Base-by-base conservation (phyloP, 2,113 vertebrate species). In the Chroicocephalus ridibundus region DNA sequence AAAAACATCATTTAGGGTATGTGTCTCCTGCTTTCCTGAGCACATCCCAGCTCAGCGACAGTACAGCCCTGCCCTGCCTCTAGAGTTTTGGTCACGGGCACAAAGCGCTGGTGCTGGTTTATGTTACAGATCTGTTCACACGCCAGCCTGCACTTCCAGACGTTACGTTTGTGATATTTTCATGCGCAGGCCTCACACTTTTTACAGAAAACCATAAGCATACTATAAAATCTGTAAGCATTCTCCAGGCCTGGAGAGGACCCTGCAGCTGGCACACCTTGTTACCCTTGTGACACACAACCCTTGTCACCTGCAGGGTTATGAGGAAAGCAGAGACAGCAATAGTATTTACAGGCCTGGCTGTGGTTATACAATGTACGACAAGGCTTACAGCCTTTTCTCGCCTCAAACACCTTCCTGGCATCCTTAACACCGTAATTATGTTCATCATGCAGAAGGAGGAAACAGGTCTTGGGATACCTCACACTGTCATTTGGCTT, bases 381-480 rank as follows among this genome's bases (percentile, higher is more conserved):
- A 38, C 38, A 79, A 38, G 70, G 47, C 34, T 54, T 32, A 38
- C 38, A 38, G 47, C 18, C 1, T 3, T 61, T 54, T 78, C 55
- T 52, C 0, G 0, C 14, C 38, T 5, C 32, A 14, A 32, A 87
- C 16, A 26, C 8, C 34, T 61, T 31, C 17, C 47, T 32, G 25
- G 13, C 19, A 42, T 51, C 13, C 62, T 60, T 51, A 36, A 24
- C 20, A 29, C 15, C 31, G 5, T 68, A 29, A 42, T 68, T 12
- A 51, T 4, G 15, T 77, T 49, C 8, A 51, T 29, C 0, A 0
- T 77, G 52, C 36, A 46, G 62, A 31, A 54, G 19, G 34, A 47
- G 15, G 34, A 26, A 79, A 29, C 12, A 27, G 29, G 7, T 24
- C 27, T 36, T 46, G 13, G 27, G 22, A 17, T 40, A 36, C 10